A percentile compares a stretch with the other conserved stretches of the same genome.
Evolutionary conservation across 2,888 invertebrate species (phyloP).

Genomic region (Agrilus biguttatus): DNA sequence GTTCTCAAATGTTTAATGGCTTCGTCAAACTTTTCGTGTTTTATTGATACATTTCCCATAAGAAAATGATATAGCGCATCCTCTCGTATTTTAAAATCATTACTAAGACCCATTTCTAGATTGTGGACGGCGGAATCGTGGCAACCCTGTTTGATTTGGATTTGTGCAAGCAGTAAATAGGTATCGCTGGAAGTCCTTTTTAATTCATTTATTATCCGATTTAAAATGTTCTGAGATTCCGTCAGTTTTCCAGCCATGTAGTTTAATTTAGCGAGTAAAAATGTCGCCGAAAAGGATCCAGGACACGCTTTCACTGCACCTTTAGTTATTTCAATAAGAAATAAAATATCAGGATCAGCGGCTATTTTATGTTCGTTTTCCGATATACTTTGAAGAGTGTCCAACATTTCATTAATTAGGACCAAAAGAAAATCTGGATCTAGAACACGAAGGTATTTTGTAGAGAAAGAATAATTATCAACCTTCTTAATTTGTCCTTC

Average conservation of each 20-base stretch:
- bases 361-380: slow-evolving; percentile 3
- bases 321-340: slow-evolving; percentile 52
- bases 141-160: slow-evolving; percentile 55
- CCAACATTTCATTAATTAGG: slow-evolving; percentile 60
- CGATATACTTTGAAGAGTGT: slow-evolving; percentile 45
- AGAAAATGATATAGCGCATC: slow-evolving; percentile 83
- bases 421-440: slow-evolving; percentile 79
- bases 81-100: slow-evolving; percentile 84
- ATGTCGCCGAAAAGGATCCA: slow-evolving; percentile 53
- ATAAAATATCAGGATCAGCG: slow-evolving; percentile 34
- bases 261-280: slow-evolving; percentile 63
- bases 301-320: slow-evolving; percentile 67
- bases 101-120: slow-evolving; percentile 79
- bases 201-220: slow-evolving; percentile 54
- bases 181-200: slow-evolving; percentile 73
- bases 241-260: slow-evolving; percentile 65
- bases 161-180: slow-evolving; percentile 75
- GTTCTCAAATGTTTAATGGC: slow-evolving; percentile 60
- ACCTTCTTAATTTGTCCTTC: slow-evolving; percentile 37
- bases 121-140: slow-evolving; percentile 71
- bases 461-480: slow-evolving; percentile 51
- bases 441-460: slow-evolving; percentile 55
- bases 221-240: slow-evolving; percentile 55
- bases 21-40: slow-evolving; percentile 52
- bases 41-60: slow-evolving; percentile 68